Percentiles rank a stretch among this genome's conserved stretches.
These are phyloP conservation scores for Zaprionus africanus DNA, from an alignment of 1,140 invertebrate species.

Conservation along the genomic window DNA sequence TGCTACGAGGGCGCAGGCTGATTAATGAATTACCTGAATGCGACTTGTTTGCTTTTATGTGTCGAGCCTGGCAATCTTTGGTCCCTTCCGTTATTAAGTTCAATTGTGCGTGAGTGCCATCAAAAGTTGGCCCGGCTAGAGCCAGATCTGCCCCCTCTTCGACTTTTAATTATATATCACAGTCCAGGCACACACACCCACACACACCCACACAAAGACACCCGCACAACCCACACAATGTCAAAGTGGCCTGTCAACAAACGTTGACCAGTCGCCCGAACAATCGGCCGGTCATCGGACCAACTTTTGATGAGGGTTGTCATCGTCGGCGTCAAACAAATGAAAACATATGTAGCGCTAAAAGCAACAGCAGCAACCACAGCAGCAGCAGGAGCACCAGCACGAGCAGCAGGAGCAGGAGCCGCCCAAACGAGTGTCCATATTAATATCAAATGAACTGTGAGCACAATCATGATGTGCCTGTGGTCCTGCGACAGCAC, in stretches of 20 bases:
- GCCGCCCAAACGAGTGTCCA: constrained; percentile 58
- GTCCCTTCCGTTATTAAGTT: constrained; percentile 71
- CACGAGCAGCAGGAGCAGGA: background rate
- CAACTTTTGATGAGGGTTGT: constrained; percentile 81
- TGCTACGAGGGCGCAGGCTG: constrained; percentile 17
- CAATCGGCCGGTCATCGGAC: constrained; percentile 75
- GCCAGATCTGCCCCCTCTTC: constrained; percentile 11
- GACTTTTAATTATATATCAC: constrained; percentile 74
- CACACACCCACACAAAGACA: background rate
- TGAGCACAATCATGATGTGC: constrained; percentile 65
- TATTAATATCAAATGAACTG: constrained; percentile 82
- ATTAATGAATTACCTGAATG: constrained; percentile 78
- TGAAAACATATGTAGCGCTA: constrained; percentile 79
- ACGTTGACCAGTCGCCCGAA: constrained; percentile 70
- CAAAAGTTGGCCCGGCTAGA: constrained; percentile 65
- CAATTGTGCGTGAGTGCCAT: constrained; percentile 70
- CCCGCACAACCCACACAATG: constrained; percentile 29
- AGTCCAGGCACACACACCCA: constrained; percentile 16
- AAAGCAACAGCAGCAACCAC: constrained; percentile 37
- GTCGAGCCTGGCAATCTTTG: constrained; percentile 69
- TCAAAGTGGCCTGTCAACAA: constrained; percentile 79
- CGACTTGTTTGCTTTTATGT: constrained; percentile 72
- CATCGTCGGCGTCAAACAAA: constrained; percentile 81
- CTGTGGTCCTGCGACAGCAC: constrained; percentile 20
- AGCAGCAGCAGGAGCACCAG: constrained; percentile 9